Evolutionary conservation across 1,140 invertebrate genomes (phyloP).

Genomic region (Saccostrea echinata): DNA sequence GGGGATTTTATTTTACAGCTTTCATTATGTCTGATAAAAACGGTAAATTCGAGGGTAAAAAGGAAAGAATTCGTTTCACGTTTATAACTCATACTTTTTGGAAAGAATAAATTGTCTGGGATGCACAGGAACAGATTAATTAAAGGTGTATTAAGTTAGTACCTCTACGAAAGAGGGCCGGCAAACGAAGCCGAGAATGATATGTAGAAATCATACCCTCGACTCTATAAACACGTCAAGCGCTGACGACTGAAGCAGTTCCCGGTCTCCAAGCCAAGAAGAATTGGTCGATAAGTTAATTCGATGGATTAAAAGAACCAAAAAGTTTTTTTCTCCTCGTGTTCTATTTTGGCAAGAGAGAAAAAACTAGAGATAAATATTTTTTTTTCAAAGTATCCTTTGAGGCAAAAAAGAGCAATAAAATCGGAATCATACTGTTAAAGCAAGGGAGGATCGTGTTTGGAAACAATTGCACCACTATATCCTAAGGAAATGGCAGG

Average conservation of each 20-base stretch:
- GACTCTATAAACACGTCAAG: background rate
- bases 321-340: background rate
- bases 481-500: background rate
- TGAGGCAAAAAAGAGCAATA: background rate
- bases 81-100: background rate
- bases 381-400: background rate
- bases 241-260: background rate
- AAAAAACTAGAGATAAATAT: background rate
- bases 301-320: constrained; percentile 25
- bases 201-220: background rate
- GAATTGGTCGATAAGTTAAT: constrained; percentile 11
- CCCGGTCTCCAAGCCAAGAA: background rate
- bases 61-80: no score
- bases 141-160: background rate
- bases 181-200: background rate
- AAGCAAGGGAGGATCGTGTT: background rate
- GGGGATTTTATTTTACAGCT: no score
- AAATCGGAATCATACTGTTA: constrained; percentile 24
- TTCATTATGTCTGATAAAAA: no score
- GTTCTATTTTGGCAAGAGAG: background rate
- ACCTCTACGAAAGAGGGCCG: background rate
- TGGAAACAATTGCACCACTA: constrained; percentile 16
- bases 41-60: no score
- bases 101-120: background rate
- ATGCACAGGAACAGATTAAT: background rate